Evolutionary conservation across 2,888 invertebrate genomes (phyloP).

Genomic region (Oithona nana): DNA sequence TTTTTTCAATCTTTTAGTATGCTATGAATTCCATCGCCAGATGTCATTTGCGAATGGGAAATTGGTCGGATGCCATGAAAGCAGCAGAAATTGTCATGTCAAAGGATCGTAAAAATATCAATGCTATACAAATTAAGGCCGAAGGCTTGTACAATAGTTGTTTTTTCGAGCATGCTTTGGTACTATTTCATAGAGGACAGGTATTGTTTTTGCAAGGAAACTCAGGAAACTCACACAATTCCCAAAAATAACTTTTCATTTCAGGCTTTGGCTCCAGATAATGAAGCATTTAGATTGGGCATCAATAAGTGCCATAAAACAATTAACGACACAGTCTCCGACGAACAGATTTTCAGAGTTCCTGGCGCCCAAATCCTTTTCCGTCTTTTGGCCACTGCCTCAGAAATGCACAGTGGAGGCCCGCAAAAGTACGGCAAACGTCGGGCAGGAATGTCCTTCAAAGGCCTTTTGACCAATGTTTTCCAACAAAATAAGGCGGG

Average conservation of each 20-base stretch:
- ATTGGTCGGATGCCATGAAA: background rate
- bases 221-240: background rate
- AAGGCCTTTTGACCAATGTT: background rate
- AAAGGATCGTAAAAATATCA: background rate
- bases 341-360: background rate
- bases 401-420: background rate
- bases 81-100: conserved; percentile 3
- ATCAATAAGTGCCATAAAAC: background rate
- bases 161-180: conserved; percentile 9
- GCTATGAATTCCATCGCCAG: background rate
- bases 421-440: background rate
- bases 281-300: background rate
- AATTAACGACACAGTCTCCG: background rate
- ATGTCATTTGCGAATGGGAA: conserved; percentile 7
- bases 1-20: background rate
- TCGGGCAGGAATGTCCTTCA: background rate
- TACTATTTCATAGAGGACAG: background rate
- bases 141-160: conserved; percentile 10
- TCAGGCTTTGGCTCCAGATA: background rate
- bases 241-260: background rate
- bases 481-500: background rate
- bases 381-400: background rate
- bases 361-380: background rate
- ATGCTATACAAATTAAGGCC: conserved; percentile 8
- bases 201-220: too few relatives aligned